A percentile compares a stretch with the other conserved stretches of the same genome.
Evolutionary conservation across 2,797 vertebrate genomes (phyloP).

Genomic region (Pyrocephalus nanus): DNA sequence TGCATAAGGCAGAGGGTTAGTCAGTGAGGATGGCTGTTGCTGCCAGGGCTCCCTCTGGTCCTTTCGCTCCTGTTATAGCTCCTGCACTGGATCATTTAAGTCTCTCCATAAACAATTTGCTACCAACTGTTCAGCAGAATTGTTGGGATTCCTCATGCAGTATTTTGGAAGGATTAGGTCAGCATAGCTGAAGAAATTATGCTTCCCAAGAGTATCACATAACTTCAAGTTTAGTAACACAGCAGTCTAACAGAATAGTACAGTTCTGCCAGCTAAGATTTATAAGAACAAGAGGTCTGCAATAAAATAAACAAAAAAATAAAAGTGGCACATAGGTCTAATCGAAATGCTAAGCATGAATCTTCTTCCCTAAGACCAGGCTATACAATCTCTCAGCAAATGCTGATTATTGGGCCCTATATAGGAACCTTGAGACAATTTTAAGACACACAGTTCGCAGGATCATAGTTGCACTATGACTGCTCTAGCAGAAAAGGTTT

Average conservation of each 20-base stretch:
- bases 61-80: background rate
- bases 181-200: conserved; percentile 14
- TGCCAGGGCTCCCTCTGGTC: background rate
- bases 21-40: background rate
- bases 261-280: background rate
- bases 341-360: background rate
- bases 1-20: background rate
- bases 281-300: background rate
- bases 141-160: background rate
- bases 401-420: background rate
- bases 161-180: conserved; percentile 13
- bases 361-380: background rate
- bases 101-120: background rate
- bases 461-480: background rate
- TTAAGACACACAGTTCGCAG: background rate
- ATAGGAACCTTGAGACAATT: background rate
- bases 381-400: background rate
- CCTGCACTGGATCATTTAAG: background rate
- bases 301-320: background rate
- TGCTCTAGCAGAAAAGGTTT: background rate
- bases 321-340: background rate
- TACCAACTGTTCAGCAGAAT: background rate
- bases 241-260: background rate
- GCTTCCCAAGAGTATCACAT: conserved; percentile 5
- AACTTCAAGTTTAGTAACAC: conserved; percentile 9